These are phyloP conservation scores for Hyperoodon ampullatus DNA, from an alignment of 2,113 vertebrate genomes.

Conservation along the genomic window DNA sequence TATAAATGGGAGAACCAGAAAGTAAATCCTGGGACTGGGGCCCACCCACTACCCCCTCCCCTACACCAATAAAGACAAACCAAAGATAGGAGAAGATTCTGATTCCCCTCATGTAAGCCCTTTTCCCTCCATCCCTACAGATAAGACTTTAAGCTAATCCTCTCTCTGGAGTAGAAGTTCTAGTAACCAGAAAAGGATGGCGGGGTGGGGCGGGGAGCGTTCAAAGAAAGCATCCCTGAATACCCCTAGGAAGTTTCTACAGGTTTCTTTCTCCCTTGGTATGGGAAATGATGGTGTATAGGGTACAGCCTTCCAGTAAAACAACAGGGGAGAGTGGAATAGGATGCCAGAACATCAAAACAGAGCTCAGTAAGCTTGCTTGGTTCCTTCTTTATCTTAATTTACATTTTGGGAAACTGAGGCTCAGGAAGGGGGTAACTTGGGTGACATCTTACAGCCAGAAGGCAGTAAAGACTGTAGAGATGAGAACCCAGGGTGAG, in stretches of 20 bases:
- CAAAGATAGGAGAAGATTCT: neutral
- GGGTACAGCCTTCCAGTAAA: neutral
- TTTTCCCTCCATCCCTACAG: neutral
- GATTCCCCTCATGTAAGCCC: neutral
- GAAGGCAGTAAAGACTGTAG: neutral
- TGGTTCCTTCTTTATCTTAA: neutral
- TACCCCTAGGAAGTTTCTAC: neutral
- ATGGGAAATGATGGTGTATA: neutral
- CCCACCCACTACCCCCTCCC: neutral
- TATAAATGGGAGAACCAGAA: neutral
- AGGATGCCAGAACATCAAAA: neutral
- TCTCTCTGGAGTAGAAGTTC: neutral
- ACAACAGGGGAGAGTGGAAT: neutral
- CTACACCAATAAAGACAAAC: neutral
- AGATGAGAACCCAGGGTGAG: neutral
- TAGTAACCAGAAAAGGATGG: neutral
- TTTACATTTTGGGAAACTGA: neutral
- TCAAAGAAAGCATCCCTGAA: neutral
- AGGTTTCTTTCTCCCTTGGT: neutral
- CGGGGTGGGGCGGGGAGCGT: rapidly evolving
- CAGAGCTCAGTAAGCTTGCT: neutral
- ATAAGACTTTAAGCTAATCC: too few species aligned
- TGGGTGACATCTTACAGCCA: neutral
- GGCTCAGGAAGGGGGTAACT: neutral
- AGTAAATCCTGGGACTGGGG: neutral